Evolutionary conservation across 1,140 invertebrate genomes (phyloP).

Genomic region (Lepidotrigona ventralis): DNA sequence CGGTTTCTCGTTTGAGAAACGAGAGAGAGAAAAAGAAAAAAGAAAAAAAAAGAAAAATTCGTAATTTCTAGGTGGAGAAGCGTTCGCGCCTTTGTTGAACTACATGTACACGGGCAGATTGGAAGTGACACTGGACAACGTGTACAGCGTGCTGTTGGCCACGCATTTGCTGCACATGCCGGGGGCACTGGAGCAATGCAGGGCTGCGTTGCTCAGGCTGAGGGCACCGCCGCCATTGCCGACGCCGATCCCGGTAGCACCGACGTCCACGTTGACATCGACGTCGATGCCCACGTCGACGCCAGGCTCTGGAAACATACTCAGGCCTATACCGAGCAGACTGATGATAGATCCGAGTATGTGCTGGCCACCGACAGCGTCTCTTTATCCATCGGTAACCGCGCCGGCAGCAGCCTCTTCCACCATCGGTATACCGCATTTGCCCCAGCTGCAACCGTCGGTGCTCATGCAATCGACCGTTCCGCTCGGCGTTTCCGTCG

Average conservation of each 20-base stretch:
- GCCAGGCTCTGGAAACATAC: slow-evolving; percentile 70
- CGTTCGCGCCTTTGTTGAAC: slow-evolving; percentile 86
- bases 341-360: slow-evolving; percentile 70
- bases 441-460: slow-evolving; percentile 65
- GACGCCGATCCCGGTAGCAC: slow-evolving; percentile 75
- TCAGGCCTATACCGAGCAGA: slow-evolving; percentile 76
- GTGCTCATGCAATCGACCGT: slow-evolving; percentile 45
- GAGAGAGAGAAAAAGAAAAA: no score
- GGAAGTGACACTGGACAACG: slow-evolving; percentile 86
- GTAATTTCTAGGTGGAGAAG: slow-evolving; percentile 80
- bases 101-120: slow-evolving; percentile 90
- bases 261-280: slow-evolving; percentile 41
- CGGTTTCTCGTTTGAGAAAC: no score
- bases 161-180: slow-evolving; percentile 89
- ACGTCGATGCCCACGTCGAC: slow-evolving; percentile 37
- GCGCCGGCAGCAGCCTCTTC: slow-evolving; percentile 44
- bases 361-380: slow-evolving; percentile 71
- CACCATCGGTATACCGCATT: slow-evolving; percentile 67
- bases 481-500: slow-evolving; percentile 63
- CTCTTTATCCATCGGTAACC: slow-evolving; percentile 50
- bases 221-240: slow-evolving; percentile 72
- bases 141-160: slow-evolving; percentile 87
- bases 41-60: background rate
- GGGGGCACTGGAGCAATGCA: slow-evolving; percentile 85
- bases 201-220: slow-evolving; percentile 78